Evolutionary conservation across 2,113 vertebrate species (phyloP), one percentile per base, ranked within the genome.

Genomic region (Stigmatopora argus): DNA sequence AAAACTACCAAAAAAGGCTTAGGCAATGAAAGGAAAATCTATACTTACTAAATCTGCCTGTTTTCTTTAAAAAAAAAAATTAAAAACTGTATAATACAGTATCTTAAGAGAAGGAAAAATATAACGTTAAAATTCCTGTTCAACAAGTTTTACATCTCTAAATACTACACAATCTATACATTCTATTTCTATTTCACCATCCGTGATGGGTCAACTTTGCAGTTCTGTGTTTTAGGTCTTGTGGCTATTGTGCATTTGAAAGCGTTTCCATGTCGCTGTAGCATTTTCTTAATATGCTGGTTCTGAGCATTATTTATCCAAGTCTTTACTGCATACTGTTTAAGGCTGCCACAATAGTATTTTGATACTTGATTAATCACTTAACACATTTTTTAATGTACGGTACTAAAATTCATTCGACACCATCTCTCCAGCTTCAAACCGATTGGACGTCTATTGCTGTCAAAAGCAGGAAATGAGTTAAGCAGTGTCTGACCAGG

Each of bases 291-390:
- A 44, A 44, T 61, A 70, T 87, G 77, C 63, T 67, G 74, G 82
- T 78, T 77, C 72, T 56, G 52, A 76, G 77, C 60, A 5, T 83
- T 78, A 79, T 88, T 87, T 87, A 83, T 81, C 70, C 74, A 71
- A 70, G 52, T 66, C 68, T 79, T 56, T 75, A 71, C 74, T 47
- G 69, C 79, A 79, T 72, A 80, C 66, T 55, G 65, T 65, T 48
- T 41, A 41, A 10, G 6, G 38, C 38, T 41, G 38, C 38, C 38
- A 41, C 38, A 10, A 41, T 41, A 31, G 26, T 31, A 31, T 31
- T 31, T 31, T 31, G 26, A 31, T 41, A 41, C 2, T 7, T 10
- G 38, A 41, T 10, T 41, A 41, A 41, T 41, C 9, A 10, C 9
- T 41, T 41, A 41, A 41, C 38, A 41, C 7, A 1, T 41, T 41